These are phyloP conservation scores for Holothuria scabra DNA, from an alignment of 53 echinoderm and acorn worm genomes.

Conservation along the genomic window DNA sequence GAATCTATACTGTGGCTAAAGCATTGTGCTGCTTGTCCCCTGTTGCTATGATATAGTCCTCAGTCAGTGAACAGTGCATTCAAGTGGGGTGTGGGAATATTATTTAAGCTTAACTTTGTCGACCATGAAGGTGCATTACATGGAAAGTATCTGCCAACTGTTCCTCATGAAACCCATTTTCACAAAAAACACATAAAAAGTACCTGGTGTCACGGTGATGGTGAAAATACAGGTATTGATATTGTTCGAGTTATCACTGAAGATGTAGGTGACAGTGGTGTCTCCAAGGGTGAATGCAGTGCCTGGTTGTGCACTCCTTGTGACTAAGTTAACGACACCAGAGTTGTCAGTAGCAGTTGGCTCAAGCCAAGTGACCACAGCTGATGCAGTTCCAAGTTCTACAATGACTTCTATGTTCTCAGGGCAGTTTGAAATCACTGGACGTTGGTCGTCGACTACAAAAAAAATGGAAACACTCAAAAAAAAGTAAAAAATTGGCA, in stretches of 20 bases:
- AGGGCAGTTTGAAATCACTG: conserved; percentile 58
- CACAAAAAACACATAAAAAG: neutral
- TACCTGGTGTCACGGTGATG: conserved; percentile 27
- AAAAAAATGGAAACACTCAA: neutral
- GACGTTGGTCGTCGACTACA: conserved; percentile 38
- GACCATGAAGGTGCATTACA: no score
- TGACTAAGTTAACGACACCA: conserved; percentile 30
- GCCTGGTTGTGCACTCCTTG: conserved; percentile 29
- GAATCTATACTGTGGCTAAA: no score
- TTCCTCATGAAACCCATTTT: no score
- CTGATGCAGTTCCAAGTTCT: conserved; percentile 33
- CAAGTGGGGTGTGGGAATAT: no score
- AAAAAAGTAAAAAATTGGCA: no score
- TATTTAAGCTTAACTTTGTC: no score
- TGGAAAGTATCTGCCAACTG: neutral
- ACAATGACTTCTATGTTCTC: conserved; percentile 27
- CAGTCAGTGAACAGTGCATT: no score
- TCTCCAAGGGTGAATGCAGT: conserved; percentile 37
- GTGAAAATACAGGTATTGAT: conserved; percentile 52
- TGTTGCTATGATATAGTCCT: no score
- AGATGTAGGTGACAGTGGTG: conserved; percentile 55
- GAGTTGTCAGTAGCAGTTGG: conserved; percentile 75
- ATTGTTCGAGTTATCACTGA: conserved; percentile 59
- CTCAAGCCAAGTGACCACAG: conserved; percentile 50
- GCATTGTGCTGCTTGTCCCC: no score